Percentiles rank a stretch among this genome's conserved stretches.
phyloP scores from a whole-genome alignment of 2,888 invertebrate genomes.

The Drosophila affinis region DNA sequence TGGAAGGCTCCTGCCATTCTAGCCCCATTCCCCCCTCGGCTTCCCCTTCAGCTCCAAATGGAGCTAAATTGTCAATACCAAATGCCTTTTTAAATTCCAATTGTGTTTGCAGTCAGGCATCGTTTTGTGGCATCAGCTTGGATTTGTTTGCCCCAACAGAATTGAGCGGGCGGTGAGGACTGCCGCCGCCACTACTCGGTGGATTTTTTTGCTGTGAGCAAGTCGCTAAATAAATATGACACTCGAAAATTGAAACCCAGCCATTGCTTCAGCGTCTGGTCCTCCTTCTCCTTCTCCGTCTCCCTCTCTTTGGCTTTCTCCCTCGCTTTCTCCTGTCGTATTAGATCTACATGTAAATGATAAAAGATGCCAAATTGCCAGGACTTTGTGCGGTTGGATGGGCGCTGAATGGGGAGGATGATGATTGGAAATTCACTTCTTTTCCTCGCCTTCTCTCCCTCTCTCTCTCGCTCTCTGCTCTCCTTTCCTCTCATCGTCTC shows the following conservation, averaged over 20 bases:
- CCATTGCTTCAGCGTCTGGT: not conserved
- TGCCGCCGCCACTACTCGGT: constrained; percentile 32
- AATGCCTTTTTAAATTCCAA: constrained; percentile 24
- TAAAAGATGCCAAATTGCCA: constrained; percentile 62
- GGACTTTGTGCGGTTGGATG: constrained; percentile 10
- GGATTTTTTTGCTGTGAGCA: constrained; percentile 26
- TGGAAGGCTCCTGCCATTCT: not conserved
- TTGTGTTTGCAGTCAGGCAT: constrained; percentile 16
- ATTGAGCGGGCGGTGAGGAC: not conserved
- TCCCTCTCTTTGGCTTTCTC: too few relatives aligned
- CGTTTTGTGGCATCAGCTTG: constrained; percentile 26
- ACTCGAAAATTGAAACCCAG: constrained; percentile 45
- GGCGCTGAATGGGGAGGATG: not conserved
- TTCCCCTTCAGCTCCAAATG: not conserved
- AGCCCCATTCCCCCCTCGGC: too few relatives aligned
- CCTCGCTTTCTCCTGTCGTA: too few relatives aligned
- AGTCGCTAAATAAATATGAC: constrained; percentile 70
- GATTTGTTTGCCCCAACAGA: constrained; percentile 13
- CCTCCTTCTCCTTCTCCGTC: not conserved
- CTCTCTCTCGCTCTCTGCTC: not conserved
- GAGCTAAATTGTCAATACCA: constrained; percentile 12
- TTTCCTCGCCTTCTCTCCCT: not conserved
- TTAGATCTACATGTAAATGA: constrained; percentile 50
- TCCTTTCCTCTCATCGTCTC: not conserved
- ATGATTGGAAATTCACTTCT: constrained; percentile 56